Conservation (phyloP, 1,140 invertebrate genomes). For the Notospermus geniculatus region DNA sequence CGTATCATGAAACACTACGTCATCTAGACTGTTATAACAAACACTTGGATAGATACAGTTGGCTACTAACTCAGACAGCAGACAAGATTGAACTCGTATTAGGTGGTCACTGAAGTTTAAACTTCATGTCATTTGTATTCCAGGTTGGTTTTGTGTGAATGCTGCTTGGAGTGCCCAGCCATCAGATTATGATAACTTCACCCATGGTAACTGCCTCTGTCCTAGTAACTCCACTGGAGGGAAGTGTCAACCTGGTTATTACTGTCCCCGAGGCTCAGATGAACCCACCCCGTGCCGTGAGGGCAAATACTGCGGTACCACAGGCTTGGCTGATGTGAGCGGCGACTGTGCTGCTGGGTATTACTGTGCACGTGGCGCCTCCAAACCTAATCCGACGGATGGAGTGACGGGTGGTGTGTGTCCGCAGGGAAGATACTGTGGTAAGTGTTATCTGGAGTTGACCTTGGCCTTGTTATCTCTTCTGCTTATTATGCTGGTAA, state of each 20-base stretch:
- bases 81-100: too few relatives aligned
- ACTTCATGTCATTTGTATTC: too few relatives aligned
- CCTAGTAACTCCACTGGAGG: slow-evolving; percentile 45
- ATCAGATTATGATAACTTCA: slow-evolving; percentile 46
- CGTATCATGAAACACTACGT: too few relatives aligned
- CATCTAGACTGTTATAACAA: too few relatives aligned
- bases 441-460: too few relatives aligned
- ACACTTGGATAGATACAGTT: too few relatives aligned
- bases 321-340: slow-evolving; percentile 36
- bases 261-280: slow-evolving; percentile 41
- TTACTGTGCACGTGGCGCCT: slow-evolving; percentile 35
- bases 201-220: slow-evolving; percentile 40
- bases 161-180: slow-evolving; percentile 40
- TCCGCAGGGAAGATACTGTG: slow-evolving; percentile 46
- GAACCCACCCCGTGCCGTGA: slow-evolving; percentile 41
- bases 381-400: slow-evolving; percentile 42
- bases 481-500: background rate
- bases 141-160: slow-evolving; percentile 48
- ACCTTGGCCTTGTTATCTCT: background rate
- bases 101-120: too few relatives aligned
- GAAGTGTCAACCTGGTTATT: slow-evolving; percentile 43
- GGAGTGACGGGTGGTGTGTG: slow-evolving; percentile 45
- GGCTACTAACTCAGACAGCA: too few relatives aligned
- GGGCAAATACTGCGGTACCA: slow-evolving; percentile 44
- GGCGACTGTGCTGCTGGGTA: slow-evolving; percentile 38